phyloP scores from a whole-genome alignment of 2,888 invertebrate species.

The Koerneria pararmatus region DNA sequence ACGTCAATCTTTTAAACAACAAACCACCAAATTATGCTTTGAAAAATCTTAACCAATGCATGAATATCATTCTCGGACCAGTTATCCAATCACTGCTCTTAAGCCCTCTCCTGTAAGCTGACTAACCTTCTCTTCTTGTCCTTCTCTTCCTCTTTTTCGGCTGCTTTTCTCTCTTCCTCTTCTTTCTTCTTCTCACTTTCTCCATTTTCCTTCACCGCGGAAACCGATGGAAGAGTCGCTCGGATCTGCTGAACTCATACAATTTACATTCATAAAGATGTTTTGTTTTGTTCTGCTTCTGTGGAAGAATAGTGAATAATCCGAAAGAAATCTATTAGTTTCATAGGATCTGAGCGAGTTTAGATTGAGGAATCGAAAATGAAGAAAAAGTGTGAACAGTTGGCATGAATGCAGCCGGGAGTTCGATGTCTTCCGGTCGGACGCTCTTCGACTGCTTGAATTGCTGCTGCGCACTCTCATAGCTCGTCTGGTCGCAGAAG shows the following conservation, averaged over 20 bases:
- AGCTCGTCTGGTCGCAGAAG: conserved; percentile 11
- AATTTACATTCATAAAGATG: background rate
- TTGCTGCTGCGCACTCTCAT: conserved; percentile 16
- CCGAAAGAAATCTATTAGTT: no score
- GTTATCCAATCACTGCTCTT: no score
- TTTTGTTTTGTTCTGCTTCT: background rate
- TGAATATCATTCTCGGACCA: no score
- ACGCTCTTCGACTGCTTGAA: conserved; percentile 20
- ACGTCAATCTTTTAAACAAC: no score
- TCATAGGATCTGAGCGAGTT: conserved; percentile 12
- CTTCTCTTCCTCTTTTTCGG: no score
- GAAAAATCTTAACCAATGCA: no score
- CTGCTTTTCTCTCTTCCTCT: conserved; percentile 15
- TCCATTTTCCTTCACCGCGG: conserved; percentile 3
- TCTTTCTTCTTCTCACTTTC: conserved; percentile 16
- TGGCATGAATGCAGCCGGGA: conserved; percentile 1
- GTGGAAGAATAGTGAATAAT: no score
- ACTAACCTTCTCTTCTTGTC: no score
- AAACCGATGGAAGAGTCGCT: conserved; percentile 7
- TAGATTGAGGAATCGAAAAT: background rate
- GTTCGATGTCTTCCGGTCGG: conserved; percentile 22
- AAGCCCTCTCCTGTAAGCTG: no score
- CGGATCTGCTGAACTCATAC: background rate
- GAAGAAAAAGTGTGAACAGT: background rate
- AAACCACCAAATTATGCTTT: no score